Base-by-base conservation (phyloP, 2,113 vertebrate species). In the Percopsis transmontana region DNA sequence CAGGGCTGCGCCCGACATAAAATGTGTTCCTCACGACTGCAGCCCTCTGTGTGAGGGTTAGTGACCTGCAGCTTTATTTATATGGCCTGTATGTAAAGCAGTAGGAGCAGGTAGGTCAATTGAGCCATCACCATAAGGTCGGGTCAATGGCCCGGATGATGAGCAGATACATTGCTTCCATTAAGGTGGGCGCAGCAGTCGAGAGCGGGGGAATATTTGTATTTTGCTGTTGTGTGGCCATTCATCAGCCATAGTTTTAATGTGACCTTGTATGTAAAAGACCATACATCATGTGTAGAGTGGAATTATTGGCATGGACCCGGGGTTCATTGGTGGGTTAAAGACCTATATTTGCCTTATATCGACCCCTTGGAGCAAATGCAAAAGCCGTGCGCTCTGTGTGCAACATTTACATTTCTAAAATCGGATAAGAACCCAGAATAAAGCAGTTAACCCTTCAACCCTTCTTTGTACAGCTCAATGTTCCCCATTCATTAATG, bases 311-410 rank as follows among this genome's bases (percentile, higher is more conserved):
- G 47, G 63, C 68, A 84, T 77, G 78, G 82, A 70, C 74, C 38
- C 10, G 59, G 69, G 83, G 77, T 84, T 73, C 78, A 85, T 76
- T 45, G 63, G 66, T 75, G 61, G 88, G 86, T 87, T 84, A 87
- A 88, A 87, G 67, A 77, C 77, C 70, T 80, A 71, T 69, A 87
- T 88, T 85, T 86, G 80, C 70, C 53, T 64, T 45, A 53, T 73
- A 88, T 83, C 57, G 76, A 85, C 79, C 59, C 9, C 47, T 18
- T 13, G 12, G 1, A 73, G 57, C 40, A 39, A 72, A 68, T 58
- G 51, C 55, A 38, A 2, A 7, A 24, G 14, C 47, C 63, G 54
- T 60, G 63, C 62, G 56, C 63, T 80, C 58, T 39, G 19, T 20
- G 48, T 50, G 10, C 66, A 74, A 78, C 52, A 76, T 76, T 83